These are phyloP conservation scores for Drosophila mayaguana DNA, from an alignment of 2,888 invertebrate species.

Conservation along the genomic window DNA sequence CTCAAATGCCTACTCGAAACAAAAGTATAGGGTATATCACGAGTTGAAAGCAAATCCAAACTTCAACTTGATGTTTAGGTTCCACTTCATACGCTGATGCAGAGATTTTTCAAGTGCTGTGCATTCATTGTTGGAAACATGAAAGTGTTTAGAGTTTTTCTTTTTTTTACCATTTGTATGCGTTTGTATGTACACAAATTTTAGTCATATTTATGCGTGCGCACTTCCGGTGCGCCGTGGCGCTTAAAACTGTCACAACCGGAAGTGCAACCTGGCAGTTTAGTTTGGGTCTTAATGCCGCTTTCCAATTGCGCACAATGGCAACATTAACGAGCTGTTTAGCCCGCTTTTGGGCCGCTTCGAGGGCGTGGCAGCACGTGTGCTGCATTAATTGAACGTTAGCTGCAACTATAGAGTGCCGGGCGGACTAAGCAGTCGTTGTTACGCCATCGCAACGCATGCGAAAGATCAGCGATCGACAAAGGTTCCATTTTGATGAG, in stretches of 20 bases:
- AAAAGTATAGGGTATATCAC: slow-evolving; percentile 21
- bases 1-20: neutral
- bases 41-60: neutral
- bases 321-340: slow-evolving; percentile 70
- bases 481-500: slow-evolving; percentile 60
- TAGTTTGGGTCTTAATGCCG: slow-evolving; percentile 13
- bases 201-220: slow-evolving; percentile 42
- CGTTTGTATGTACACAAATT: neutral
- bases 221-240: slow-evolving; percentile 67
- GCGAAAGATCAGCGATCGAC: slow-evolving; percentile 48
- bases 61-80: slow-evolving; percentile 13
- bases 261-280: slow-evolving; percentile 79
- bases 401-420: slow-evolving; percentile 5
- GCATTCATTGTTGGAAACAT: slow-evolving; percentile 30
- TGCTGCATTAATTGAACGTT: slow-evolving; percentile 62
- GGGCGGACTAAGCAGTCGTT: slow-evolving; percentile 36
- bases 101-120: slow-evolving; percentile 41
- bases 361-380: slow-evolving; percentile 59
- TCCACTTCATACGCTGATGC: slow-evolving; percentile 24
- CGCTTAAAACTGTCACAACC: slow-evolving; percentile 72
- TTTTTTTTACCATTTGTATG: slow-evolving; percentile 7
- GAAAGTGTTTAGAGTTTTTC: slow-evolving; percentile 47
- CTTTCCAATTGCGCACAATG: slow-evolving; percentile 60
- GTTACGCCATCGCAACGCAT: slow-evolving; percentile 38
- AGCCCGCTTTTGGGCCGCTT: slow-evolving; percentile 59